Evolutionary conservation across 2,888 invertebrate species (phyloP).

Genomic region (Hirtodrosophila duncani): DNA sequence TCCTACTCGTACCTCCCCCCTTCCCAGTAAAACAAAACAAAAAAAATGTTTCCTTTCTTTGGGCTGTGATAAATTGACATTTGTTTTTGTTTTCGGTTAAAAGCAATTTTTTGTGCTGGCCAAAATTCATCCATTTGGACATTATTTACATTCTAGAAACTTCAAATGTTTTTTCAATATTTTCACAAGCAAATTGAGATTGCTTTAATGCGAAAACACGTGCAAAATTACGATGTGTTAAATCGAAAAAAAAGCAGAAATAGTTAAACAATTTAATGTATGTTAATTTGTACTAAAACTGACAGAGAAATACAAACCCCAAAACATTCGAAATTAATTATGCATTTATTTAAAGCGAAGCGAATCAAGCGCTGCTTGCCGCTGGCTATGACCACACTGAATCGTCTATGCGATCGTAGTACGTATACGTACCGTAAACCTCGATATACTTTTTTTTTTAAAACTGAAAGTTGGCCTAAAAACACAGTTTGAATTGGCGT

Average conservation of each 20-base stretch:
- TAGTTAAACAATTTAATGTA: not conserved
- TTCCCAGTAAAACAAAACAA: too few species aligned
- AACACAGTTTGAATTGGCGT: constrained; percentile 65
- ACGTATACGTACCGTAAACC: constrained; percentile 38
- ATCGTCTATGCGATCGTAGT: constrained; percentile 18
- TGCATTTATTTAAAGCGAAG: constrained; percentile 57
- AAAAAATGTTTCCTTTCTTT: too few species aligned
- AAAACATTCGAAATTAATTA: constrained; percentile 49
- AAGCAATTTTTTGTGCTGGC: constrained; percentile 5
- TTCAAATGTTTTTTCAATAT: too few species aligned
- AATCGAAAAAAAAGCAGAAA: too few species aligned
- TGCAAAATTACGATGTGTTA: too few species aligned
- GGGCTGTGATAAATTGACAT: constrained; percentile 33
- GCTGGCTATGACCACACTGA: constrained; percentile 56
- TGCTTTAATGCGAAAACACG: too few species aligned
- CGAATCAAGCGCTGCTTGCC: constrained; percentile 32
- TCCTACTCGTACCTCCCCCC: too few species aligned
- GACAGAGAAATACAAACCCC: too few species aligned
- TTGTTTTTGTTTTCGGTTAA: constrained; percentile 10
- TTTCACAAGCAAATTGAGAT: too few species aligned
- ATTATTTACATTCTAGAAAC: constrained; percentile 24
- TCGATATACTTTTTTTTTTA: constrained; percentile 58
- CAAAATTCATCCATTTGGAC: constrained; percentile 2
- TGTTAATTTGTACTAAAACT: not conserved
- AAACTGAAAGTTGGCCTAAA: constrained; percentile 76